Base-by-base conservation (phyloP, 2,797 vertebrate species). In the Premnoplex brunnescens region DNA sequence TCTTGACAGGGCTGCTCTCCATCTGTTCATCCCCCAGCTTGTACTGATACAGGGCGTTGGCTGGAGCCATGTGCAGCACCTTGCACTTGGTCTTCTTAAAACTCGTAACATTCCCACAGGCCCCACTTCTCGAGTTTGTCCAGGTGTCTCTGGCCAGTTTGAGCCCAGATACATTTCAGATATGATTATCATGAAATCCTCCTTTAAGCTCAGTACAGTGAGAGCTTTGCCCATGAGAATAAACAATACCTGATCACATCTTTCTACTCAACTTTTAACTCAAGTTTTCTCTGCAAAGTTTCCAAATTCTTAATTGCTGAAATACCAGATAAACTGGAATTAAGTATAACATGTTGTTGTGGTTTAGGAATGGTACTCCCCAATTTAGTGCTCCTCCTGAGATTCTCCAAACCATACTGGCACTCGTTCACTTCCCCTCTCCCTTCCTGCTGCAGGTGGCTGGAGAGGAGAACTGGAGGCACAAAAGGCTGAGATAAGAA, bases 101-200 rank as follows among this genome's bases (percentile, higher is more conserved):
- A 9, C 20, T 37, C 28, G 46, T 26, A 18, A 46, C 16, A 18
- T 39, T 30, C 24, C 28, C 46, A 30, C 16, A 10, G 28, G 14
- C 11, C 5, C 9, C 7, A 8, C 11, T 41, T 55, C 49, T 30
- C 18, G 7, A 52, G 17, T 6, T 80, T 1, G 0, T 59, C 14
- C 24, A 52, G 20, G 24, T 39, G 9, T 24, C n/a, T 52, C 14
- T 63, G 32, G 22, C 0, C 1, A 89, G 0, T 41, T 67, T 85
- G 59, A 63, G 28, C 32, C 54, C 16, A 77, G 23, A 67, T 20
- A 30, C 7, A 36, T 83, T 59, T 83, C 13, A 59, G 32, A n/a
- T 56, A 59, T 6, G 28, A 49, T 63, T 18, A 62, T 16, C 16
- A 41, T 32, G 6, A 88, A 91, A 83, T 28, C 13, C 14, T 74